phyloP scores from a whole-genome alignment of 2,113 vertebrate species.

The Henicopernis longicauda region DNA sequence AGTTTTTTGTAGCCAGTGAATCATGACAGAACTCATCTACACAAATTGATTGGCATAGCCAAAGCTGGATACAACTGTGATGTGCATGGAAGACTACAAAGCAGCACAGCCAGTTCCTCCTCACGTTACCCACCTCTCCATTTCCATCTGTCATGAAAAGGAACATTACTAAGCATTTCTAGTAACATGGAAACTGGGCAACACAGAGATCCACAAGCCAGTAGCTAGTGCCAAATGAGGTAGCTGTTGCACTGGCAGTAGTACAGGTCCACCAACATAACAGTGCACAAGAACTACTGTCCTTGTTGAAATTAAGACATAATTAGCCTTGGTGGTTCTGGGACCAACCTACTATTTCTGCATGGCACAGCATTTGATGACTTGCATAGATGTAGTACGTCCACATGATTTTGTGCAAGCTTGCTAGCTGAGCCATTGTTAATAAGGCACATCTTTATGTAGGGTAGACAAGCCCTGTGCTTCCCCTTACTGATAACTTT shows the following conservation, averaged over 20 bases:
- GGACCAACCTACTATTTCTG: not conserved
- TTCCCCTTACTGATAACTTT: not conserved
- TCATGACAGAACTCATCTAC: conserved; percentile 11
- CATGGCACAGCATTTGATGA: not conserved
- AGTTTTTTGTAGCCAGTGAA: conserved; percentile 12
- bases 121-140: not conserved
- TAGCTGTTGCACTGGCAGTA: not conserved
- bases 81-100: not conserved
- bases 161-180: not conserved
- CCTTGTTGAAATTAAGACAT: not conserved
- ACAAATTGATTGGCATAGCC: not conserved
- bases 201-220: not conserved
- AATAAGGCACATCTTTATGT: not conserved
- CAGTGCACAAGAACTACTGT: not conserved
- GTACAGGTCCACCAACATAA: not conserved
- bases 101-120: not conserved
- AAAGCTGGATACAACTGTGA: not conserved
- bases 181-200: not conserved
- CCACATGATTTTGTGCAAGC: not conserved
- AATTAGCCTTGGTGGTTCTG: not conserved
- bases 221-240: not conserved
- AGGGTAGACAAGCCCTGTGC: not conserved
- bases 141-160: not conserved
- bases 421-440: not conserved
- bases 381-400: not conserved